phyloP scores from a whole-genome alignment of 2,797 vertebrate species.

The Otus scops region DNA sequence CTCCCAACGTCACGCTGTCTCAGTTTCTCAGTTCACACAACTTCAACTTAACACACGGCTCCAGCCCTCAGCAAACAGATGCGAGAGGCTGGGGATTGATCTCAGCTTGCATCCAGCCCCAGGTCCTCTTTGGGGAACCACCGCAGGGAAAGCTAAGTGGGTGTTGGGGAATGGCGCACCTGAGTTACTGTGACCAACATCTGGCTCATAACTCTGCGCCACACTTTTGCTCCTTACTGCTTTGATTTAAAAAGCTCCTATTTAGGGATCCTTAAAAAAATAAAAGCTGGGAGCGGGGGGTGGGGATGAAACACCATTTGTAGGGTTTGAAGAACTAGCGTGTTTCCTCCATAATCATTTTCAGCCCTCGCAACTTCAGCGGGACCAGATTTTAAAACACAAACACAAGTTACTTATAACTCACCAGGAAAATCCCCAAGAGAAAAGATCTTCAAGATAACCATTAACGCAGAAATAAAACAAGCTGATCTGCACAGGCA shows the following conservation, averaged over 20 bases:
- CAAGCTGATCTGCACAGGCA: fast-evolving
- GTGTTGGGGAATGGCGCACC: not conserved
- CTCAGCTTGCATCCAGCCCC: not conserved
- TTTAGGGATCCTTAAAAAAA: not conserved
- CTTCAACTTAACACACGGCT: not conserved
- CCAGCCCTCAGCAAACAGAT: not conserved
- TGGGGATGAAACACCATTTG: not conserved
- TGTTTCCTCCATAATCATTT: not conserved
- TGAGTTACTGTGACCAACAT: not conserved
- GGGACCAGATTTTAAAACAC: not conserved
- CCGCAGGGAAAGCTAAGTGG: not conserved
- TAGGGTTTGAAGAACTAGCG: not conserved
- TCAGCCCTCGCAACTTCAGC: not conserved
- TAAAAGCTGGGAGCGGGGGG: not conserved
- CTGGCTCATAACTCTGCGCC: not conserved
- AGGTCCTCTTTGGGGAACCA: not conserved
- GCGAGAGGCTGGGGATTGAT: not conserved
- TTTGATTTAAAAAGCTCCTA: not conserved
- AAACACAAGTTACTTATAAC: not conserved
- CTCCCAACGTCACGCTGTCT: not conserved
- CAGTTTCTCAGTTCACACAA: not conserved
- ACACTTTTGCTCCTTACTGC: not conserved
- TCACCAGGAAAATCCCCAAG: not conserved
- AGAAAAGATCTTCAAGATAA: not conserved
- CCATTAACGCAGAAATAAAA: not conserved